Conservation (phyloP, 2,888 invertebrate genomes). For the Scrobipalpa costella region DNA sequence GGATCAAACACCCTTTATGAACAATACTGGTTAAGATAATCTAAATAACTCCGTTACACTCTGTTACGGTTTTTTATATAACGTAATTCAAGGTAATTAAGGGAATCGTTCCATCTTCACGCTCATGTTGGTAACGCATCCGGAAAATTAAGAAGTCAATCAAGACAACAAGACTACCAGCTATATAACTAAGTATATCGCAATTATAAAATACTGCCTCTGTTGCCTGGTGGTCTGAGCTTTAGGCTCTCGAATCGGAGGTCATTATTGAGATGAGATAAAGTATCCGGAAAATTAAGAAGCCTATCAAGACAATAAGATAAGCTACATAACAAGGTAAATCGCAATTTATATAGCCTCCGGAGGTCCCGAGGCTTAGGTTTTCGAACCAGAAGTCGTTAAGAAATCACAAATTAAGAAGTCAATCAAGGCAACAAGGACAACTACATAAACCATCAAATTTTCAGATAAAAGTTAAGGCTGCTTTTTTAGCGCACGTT, state of each 20-base stretch:
- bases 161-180: neutral
- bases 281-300: constrained; percentile 6
- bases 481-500: too few relatives aligned
- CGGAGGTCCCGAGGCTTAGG: too few relatives aligned
- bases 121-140: neutral
- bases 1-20: neutral
- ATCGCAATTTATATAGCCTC: too few relatives aligned
- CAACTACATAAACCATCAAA: too few relatives aligned
- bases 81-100: neutral
- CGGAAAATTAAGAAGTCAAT: constrained; percentile 7
- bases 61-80: constrained; percentile 9
- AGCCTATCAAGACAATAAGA: neutral
- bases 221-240: too few relatives aligned
- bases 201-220: too few relatives aligned
- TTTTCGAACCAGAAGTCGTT: too few relatives aligned
- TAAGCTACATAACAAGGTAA: neutral
- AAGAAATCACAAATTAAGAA: too few relatives aligned
- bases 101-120: constrained; percentile 16
- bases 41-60: constrained; percentile 8
- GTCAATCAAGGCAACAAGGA: too few relatives aligned
- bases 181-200: neutral
- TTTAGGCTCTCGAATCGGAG: too few relatives aligned
- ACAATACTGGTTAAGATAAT: neutral
- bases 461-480: too few relatives aligned
- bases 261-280: too few relatives aligned